Conservation (phyloP, 2,113 vertebrate genomes). For the Sminthopsis crassicaudata region DNA sequence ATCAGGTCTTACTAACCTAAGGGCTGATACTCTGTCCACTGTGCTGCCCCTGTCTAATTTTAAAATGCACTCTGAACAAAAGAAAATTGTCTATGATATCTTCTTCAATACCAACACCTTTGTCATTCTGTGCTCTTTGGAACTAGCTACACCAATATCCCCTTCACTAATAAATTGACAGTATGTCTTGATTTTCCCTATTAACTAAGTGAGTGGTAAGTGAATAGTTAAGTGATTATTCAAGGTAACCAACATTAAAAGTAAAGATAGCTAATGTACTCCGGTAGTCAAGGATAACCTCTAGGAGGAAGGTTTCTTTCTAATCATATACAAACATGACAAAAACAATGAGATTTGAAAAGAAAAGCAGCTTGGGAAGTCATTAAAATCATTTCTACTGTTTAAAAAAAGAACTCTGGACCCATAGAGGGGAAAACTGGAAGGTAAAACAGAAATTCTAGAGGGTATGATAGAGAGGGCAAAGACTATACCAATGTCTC, state of each 20-base stretch:
- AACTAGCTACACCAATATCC: not conserved
- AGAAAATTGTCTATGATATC: constrained; percentile 37
- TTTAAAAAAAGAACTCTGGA: constrained; percentile 32
- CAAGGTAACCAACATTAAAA: constrained; percentile 6
- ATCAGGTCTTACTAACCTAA: no score
- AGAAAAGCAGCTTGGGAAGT: constrained; percentile 39
- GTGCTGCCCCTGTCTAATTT: not conserved
- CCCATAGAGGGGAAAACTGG: constrained; percentile 27
- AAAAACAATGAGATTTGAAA: constrained; percentile 45
- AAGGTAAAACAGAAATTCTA: constrained; percentile 16
- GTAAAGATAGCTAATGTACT: not conserved
- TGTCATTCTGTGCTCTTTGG: constrained; percentile 17
- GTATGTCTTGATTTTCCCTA: not conserved
- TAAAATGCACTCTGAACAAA: constrained; percentile 28
- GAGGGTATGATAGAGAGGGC: not conserved
- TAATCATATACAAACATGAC: constrained; percentile 29
- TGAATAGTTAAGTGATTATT: constrained; percentile 1
- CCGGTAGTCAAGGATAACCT: constrained; percentile 9
- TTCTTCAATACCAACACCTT: not conserved
- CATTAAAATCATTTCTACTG: constrained; percentile 44
- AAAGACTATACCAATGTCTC: constrained; percentile 34
- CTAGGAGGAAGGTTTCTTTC: constrained; percentile 25
- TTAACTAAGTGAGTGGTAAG: constrained; percentile 19
- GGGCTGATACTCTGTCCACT: no score
- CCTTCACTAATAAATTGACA: constrained; percentile 1